Base-by-base conservation (phyloP, 2,113 vertebrate genomes). In the Malurus melanocephalus region DNA sequence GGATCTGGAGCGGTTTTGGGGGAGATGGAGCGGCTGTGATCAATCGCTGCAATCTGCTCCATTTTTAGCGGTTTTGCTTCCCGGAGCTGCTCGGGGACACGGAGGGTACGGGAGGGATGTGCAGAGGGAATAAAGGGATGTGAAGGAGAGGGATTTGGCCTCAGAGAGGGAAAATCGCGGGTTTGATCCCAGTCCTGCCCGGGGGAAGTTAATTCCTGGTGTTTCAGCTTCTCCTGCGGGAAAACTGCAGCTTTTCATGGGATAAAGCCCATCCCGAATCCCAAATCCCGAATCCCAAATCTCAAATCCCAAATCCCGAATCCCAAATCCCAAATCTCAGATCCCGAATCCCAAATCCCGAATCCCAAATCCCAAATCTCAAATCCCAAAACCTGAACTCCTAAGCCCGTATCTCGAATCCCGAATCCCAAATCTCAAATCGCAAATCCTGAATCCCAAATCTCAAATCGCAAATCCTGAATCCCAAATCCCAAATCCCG, bases 81-180 rank as follows among this genome's bases (percentile, higher is more conserved):
- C 26, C 88, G 8, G 28, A 69, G 61, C 40, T 26, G 73, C 55
- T 68, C 60, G 15, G 68, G 72, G 18, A 51, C 52, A 38, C 7
- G 17, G 11, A 27, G 21, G 9, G 18, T 3, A 8, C 0, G 6
- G 8, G 19, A 40, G 33, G 59, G 38, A 11, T 12, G 3, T 5
- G 8, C 45, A 14, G 26, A 32, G 40, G 87, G 53, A 13, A 23
- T 2, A 2, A 13, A 40, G 16, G 3, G 49, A 18, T 9, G 28
- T 0, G 6, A 35, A 77, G 32, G 17, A 18, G 27, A 18, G n/a
- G 30, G 75, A 64, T 26, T 8, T 11, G 35, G 38, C 26, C 8
- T 7, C 12, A 18, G 20, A 6, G 4, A 23, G 56, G 48, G 40
- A 52, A 82, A 71, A 59, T 4, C 17, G 7, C 1, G 2, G 21